Evolutionary conservation across 2,113 vertebrate genomes (phyloP).

Genomic region (Lepus timidus): DNA sequence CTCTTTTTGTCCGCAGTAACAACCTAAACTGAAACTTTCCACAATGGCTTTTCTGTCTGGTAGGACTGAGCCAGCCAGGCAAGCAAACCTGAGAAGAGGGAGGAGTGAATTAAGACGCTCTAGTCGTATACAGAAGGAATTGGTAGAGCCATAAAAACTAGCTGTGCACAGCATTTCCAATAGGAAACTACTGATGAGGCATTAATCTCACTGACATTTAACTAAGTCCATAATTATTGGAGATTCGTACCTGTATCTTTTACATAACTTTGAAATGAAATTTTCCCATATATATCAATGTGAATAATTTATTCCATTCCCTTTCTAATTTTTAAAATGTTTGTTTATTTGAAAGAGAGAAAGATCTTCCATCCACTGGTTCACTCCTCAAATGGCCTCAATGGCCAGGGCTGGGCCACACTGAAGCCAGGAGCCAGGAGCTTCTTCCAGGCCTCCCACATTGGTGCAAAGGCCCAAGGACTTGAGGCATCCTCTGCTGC

Average conservation of each 20-base stretch:
- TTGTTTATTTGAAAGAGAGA: no score
- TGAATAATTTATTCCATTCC: neutral
- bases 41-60: neutral
- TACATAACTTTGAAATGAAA: slow-evolving; percentile 42
- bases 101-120: neutral
- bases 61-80: neutral
- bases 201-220: slow-evolving; percentile 42
- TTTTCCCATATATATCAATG: neutral
- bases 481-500: no score
- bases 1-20: neutral
- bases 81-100: neutral
- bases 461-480: no score
- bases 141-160: neutral
- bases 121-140: neutral
- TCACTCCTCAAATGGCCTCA: no score
- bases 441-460: no score
- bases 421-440: no score
- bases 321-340: neutral
- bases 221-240: slow-evolving; percentile 21
- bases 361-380: no score
- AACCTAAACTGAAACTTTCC: neutral
- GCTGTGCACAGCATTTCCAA: neutral
- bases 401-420: no score
- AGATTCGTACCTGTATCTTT: neutral
- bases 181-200: neutral